Percentiles rank a stretch among this genome's conserved stretches.
These are phyloP conservation scores for Doryteuthis pealeii DNA, from an alignment of 1,140 invertebrate species.

Conservation along the genomic window DNA sequence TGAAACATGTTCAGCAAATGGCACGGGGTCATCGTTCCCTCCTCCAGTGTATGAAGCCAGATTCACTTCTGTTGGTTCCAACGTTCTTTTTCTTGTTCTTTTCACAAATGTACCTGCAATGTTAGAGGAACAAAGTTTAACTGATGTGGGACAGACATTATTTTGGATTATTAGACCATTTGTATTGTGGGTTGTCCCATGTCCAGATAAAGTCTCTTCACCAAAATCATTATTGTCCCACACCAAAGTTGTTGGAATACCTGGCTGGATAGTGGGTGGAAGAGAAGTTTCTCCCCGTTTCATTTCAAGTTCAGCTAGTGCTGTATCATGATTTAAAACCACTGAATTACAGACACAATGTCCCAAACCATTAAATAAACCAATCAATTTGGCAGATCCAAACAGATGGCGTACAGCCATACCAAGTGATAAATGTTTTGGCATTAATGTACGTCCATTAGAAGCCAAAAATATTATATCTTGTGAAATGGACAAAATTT, in stretches of 20 bases:
- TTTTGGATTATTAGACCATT: not conserved
- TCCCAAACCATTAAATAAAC: not conserved
- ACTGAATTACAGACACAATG: not conserved
- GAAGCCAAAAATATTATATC: not conserved
- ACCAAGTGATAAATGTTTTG: slow-evolving; percentile 1
- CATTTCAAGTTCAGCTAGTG: not conserved
- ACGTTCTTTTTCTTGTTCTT: no score
- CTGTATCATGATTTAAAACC: not conserved
- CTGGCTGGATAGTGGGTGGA: no score
- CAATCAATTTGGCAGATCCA: not conserved
- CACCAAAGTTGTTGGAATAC: no score
- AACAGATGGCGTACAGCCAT: not conserved
- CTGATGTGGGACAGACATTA: no score
- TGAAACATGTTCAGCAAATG: no score
- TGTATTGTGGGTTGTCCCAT: not conserved
- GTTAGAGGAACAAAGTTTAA: no score
- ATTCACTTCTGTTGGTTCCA: no score
- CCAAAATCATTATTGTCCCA: no score
- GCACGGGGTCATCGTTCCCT: no score
- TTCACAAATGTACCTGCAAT: no score
- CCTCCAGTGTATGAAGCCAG: no score
- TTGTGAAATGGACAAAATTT: not conserved
- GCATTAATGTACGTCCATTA: not conserved
- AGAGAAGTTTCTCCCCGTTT: no score
- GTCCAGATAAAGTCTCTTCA: not conserved